phyloP scores from a whole-genome alignment of 1,140 invertebrate species.

The Bacillus rossius region DNA sequence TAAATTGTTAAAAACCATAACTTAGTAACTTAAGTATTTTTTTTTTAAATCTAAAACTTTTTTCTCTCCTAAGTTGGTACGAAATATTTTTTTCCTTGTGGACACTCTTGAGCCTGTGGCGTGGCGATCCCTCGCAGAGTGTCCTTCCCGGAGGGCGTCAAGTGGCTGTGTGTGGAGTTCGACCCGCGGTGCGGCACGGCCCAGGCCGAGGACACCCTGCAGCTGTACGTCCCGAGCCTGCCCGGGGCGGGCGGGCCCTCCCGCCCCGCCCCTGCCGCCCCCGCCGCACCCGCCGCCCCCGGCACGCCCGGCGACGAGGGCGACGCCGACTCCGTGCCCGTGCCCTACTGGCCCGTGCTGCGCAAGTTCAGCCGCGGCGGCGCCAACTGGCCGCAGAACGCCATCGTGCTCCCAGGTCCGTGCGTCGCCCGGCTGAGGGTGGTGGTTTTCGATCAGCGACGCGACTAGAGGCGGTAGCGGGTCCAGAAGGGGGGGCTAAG shows the following conservation, averaged over 20 bases:
- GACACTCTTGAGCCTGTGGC: too few species aligned
- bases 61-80: too few species aligned
- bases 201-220: slow-evolving; percentile 88
- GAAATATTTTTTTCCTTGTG: too few species aligned
- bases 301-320: slow-evolving; percentile 2
- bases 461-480: too few species aligned
- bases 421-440: too few species aligned
- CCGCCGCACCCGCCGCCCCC: not conserved
- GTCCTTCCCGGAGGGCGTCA: slow-evolving; percentile 78
- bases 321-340: slow-evolving; percentile 20
- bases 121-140: slow-evolving; percentile 68
- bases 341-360: slow-evolving; percentile 63
- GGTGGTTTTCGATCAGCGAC: too few species aligned
- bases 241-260: not conserved
- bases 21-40: too few species aligned
- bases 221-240: slow-evolving; percentile 67
- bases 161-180: slow-evolving; percentile 92
- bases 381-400: slow-evolving; percentile 81
- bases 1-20: too few species aligned
- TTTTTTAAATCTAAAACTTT: too few species aligned
- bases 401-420: slow-evolving; percentile 76
- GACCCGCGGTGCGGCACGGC: slow-evolving; percentile 88
- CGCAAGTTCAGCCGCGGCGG: slow-evolving; percentile 61
- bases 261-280: not conserved
- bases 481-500: too few species aligned